A percentile compares a stretch with the other conserved stretches of the same genome.
Conservation (phyloP, 2,888 invertebrate genomes). For the Dermolepida albohirtum region DNA sequence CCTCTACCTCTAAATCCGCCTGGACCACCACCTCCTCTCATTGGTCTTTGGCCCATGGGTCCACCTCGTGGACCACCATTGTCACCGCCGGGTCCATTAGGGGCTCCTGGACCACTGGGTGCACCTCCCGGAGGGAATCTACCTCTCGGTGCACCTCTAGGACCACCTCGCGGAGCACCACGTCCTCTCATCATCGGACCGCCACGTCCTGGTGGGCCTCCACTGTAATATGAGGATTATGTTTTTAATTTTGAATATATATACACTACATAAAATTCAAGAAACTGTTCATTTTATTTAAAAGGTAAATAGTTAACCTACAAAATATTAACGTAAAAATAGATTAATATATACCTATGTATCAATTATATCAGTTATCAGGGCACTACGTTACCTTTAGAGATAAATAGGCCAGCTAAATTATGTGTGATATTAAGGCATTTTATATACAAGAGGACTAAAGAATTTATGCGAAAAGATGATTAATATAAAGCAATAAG, state of each 20-base stretch:
- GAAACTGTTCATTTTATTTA: constrained; percentile 39
- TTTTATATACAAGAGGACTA: too few relatives aligned
- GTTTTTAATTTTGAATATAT: background rate
- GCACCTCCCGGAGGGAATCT: constrained; percentile 37
- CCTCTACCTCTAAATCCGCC: constrained; percentile 44
- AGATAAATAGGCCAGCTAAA: too few relatives aligned
- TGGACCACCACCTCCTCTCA: constrained; percentile 38
- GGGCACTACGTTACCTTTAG: too few relatives aligned
- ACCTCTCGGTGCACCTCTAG: constrained; percentile 38
- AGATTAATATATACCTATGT: too few relatives aligned
- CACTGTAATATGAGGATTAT: constrained; percentile 22
- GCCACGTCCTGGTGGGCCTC: constrained; percentile 42
- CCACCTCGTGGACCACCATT: constrained; percentile 40
- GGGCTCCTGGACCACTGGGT: constrained; percentile 37
- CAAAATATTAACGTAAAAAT: too few relatives aligned
- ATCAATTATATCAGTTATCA: too few relatives aligned
- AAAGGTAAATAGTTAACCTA: background rate
- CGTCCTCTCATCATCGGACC: constrained; percentile 44
- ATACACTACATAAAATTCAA: constrained; percentile 2
- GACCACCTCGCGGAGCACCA: constrained; percentile 41
- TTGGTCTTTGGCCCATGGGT: constrained; percentile 42
- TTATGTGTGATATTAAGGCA: too few relatives aligned
- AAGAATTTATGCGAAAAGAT: too few relatives aligned
- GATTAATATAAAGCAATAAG: too few relatives aligned
- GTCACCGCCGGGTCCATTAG: constrained; percentile 43